Percentiles rank a stretch among this genome's conserved stretches.
Evolutionary conservation across 2,113 vertebrate species (phyloP).

Genomic region (Spizaetus ornatus): DNA sequence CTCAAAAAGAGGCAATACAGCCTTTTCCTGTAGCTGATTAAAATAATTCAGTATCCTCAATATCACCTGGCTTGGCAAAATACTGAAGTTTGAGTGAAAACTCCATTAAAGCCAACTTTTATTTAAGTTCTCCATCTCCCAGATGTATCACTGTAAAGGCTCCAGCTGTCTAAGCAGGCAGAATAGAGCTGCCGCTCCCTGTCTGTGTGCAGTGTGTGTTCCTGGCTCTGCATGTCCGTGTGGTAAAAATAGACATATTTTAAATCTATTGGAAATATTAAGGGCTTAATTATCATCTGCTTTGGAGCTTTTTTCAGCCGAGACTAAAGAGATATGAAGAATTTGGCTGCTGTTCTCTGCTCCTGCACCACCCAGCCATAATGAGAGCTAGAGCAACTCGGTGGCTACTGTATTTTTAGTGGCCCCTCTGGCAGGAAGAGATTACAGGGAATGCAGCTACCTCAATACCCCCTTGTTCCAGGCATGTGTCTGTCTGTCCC

Average conservation of each 20-base stretch:
- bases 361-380: background rate
- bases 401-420: background rate
- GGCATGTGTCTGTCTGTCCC: background rate
- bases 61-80: background rate
- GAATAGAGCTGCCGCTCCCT: background rate
- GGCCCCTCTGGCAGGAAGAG: background rate
- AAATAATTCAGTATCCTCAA: background rate
- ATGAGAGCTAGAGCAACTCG: background rate
- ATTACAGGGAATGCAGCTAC: background rate
- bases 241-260: constrained; percentile 6
- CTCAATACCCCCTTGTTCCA: background rate
- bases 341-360: background rate
- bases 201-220: background rate
- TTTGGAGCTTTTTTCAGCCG: background rate
- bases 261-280: background rate
- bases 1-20: background rate
- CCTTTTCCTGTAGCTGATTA: background rate
- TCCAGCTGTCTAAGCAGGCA: background rate
- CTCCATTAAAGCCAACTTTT: background rate
- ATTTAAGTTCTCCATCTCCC: background rate
- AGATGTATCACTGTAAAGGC: background rate
- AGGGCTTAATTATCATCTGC: constrained; percentile 3
- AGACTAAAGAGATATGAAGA: background rate
- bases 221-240: background rate
- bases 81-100: background rate